Evolutionary conservation across 2,888 invertebrate species (phyloP), one percentile per base, ranked within the genome.

Genomic region (Drosophila nigricruria): DNA sequence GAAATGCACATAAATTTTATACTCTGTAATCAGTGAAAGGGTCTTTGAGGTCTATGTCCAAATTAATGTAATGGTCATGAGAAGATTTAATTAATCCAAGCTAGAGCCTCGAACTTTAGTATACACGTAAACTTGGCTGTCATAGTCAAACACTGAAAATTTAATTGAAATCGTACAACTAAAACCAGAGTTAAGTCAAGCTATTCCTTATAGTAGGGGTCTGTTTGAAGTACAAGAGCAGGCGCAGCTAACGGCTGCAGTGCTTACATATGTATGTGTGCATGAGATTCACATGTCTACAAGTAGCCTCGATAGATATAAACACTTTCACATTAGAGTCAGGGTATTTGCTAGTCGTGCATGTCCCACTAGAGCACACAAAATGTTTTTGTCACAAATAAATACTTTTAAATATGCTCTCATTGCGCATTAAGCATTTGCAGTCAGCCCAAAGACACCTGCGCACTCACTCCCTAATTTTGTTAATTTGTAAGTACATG

Each of bases 401-500:
- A 62, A 68, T 60, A 67, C 66, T 81, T 79, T 60, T 25, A 32
- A 32, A 60, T 34, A 20, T 12, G 16, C 14, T 8, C 12, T 58
- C 18, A 40, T 30, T 32, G 30, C 49, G 12, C 30, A 1, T 8
- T 3, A 30, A 18, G 30, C 47, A 47, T 27, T 47, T 18, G 27
- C 25, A 5, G 27, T n/a, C 27, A 5, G 5, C n/a, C n/a, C 47
- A 5, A 10, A 34, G 8, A 20, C 32, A 47, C 43, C 43, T 10
- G 54, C 70, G 59, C 65, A 60, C 68, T 69, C 54, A 38, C n/a
- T 36, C 64, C 34, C 27, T 25, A 23, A 72, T 79, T 77, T 79
- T 68, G 79, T 83, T 85, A 88, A 88, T 88, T 88, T 85, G 81
- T 81, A 76, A 83, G 78, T 71, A 79, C 81, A 80, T 74, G 61